Evolutionary conservation across 2,888 invertebrate species (phyloP).

Genomic region (Meliscaeva auricollis): DNA sequence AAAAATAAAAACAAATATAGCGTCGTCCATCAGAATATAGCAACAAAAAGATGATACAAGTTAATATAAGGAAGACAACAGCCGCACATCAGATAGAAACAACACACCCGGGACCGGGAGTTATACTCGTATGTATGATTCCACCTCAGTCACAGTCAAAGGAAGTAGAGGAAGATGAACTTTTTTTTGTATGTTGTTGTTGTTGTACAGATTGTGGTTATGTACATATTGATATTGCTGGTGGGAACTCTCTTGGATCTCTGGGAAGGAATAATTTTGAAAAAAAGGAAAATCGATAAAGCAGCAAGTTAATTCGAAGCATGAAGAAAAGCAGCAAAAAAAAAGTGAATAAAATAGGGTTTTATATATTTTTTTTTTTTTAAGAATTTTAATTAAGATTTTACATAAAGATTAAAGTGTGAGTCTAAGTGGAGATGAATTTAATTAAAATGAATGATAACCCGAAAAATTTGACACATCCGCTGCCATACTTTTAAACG

Average conservation of each 20-base stretch:
- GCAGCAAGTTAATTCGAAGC: constrained; percentile 33
- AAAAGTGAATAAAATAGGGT: background rate
- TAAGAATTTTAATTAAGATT: constrained; percentile 37
- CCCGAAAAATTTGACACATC: background rate
- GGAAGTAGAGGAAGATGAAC: constrained; percentile 37
- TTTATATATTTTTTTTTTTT: background rate
- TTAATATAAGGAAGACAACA: constrained; percentile 39
- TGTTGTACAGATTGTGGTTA: constrained; percentile 51
- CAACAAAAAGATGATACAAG: constrained; percentile 29
- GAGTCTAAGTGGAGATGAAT: constrained; percentile 7
- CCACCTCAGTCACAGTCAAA: constrained; percentile 28
- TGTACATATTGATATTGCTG: constrained; percentile 37
- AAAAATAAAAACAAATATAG: constrained; percentile 42
- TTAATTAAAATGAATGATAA: constrained; percentile 8
- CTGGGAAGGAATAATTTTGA: constrained; percentile 48
- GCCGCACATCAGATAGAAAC: constrained; percentile 42
- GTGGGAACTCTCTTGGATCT: constrained; percentile 10
- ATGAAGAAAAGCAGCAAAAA: constrained; percentile 20
- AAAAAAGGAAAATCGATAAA: constrained; percentile 69
- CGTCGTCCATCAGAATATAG: constrained; percentile 28
- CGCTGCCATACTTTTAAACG: constrained; percentile 55
- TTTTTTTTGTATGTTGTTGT: background rate
- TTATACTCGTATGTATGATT: background rate
- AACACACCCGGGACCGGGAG: constrained; percentile 37
- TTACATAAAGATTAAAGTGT: background rate